These are phyloP conservation scores for Panurus biarmicus DNA, from an alignment of 2,113 vertebrate genomes.

Conservation along the genomic window DNA sequence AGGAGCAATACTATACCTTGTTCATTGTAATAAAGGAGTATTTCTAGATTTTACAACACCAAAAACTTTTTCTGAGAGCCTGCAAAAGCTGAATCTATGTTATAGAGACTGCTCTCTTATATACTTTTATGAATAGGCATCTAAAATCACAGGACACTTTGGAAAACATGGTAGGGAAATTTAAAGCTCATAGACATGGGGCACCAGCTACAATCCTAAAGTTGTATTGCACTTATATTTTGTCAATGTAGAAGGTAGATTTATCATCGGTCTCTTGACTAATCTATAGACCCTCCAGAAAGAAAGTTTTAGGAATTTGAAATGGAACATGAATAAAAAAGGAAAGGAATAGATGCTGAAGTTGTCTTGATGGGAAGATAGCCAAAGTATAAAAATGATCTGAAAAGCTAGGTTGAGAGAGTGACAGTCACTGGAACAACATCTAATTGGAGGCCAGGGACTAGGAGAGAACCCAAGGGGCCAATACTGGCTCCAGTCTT, in stretches of 20 bases:
- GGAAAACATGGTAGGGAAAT: not conserved
- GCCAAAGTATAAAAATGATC: not conserved
- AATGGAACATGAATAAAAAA: not conserved
- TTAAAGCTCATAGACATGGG: not conserved
- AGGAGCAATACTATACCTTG: not conserved
- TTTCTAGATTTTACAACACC: not conserved
- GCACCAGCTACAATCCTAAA: not conserved
- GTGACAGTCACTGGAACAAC: not conserved
- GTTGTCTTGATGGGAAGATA: not conserved
- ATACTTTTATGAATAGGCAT: not conserved
- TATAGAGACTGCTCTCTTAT: not conserved
- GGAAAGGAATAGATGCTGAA: not conserved
- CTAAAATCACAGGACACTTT: not conserved
- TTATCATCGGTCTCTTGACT: not conserved
- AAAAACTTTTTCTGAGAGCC: not conserved
- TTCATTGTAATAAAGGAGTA: not conserved
- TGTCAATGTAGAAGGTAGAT: not conserved
- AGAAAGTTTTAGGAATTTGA: not conserved
- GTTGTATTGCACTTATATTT: not conserved
- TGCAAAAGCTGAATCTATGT: not conserved
- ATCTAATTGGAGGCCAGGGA: not conserved
- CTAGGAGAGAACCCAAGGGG: accelerated
- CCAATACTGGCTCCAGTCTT: not conserved
- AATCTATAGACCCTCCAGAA: not conserved
- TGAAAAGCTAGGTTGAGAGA: not conserved